These are phyloP conservation scores for Pyrrhosoma nymphula DNA, from an alignment of 2,888 invertebrate species.

Conservation along the genomic window DNA sequence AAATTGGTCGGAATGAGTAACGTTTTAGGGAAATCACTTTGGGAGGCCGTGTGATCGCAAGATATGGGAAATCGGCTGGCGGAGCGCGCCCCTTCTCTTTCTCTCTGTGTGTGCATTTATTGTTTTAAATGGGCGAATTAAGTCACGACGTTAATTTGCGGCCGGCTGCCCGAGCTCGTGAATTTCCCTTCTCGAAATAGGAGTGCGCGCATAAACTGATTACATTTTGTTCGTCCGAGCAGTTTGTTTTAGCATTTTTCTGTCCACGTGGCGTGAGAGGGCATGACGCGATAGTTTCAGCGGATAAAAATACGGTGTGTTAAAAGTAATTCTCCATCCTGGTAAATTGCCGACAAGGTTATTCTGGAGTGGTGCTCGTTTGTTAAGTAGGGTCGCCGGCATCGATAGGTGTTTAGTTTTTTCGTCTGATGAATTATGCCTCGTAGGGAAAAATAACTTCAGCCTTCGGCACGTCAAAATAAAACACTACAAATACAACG, in stretches of 20 bases:
- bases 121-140: slow-evolving; percentile 14
- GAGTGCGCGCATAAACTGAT: background rate
- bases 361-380: background rate
- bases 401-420: background rate
- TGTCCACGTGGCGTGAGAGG: background rate
- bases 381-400: background rate
- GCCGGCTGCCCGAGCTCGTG: background rate
- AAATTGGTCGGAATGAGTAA: slow-evolving; percentile 14
- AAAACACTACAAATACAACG: background rate
- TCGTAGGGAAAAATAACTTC: background rate
- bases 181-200: background rate
- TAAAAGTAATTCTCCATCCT: background rate
- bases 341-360: background rate
- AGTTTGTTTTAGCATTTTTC: background rate
- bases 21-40: slow-evolving; percentile 29
- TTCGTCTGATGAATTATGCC: background rate
- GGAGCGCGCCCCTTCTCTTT: background rate
- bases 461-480: background rate
- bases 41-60: background rate
- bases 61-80: background rate
- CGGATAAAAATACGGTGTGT: background rate
- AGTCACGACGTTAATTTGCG: background rate
- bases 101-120: background rate
- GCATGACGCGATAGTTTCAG: background rate
- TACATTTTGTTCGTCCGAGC: background rate